A percentile compares a stretch with the other conserved stretches of the same genome.
Evolutionary conservation across 2,888 invertebrate species (phyloP).

Genomic region (Catocala fraxini): DNA sequence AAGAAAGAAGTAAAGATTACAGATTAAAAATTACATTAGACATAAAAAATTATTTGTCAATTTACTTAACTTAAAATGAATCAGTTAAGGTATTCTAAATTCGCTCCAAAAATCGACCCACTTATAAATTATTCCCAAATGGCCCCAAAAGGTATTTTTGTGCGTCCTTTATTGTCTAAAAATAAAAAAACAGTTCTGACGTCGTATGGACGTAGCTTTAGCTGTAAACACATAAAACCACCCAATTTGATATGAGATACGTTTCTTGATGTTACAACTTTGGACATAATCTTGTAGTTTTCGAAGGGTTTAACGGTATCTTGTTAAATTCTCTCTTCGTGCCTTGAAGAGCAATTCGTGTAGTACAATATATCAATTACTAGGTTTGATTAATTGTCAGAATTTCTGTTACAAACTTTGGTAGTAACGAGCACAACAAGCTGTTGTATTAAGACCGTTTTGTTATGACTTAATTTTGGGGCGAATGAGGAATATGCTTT

Average conservation of each 20-base stretch:
- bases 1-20: no score
- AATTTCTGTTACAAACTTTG: slow-evolving; percentile 20
- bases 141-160: no score
- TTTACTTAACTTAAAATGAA: no score
- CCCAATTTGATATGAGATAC: slow-evolving; percentile 20
- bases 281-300: slow-evolving; percentile 25
- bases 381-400: slow-evolving; percentile 36
- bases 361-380: slow-evolving; percentile 38
- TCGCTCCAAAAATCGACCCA: no score
- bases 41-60: no score
- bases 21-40: no score
- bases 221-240: slow-evolving; percentile 14
- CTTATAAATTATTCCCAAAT: no score
- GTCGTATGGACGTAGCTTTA: not conserved
- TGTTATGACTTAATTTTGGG: not conserved
- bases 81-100: no score
- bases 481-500: not conserved
- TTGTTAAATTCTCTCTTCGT: slow-evolving; percentile 10
- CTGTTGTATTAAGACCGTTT: slow-evolving; percentile 3
- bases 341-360: slow-evolving; percentile 30
- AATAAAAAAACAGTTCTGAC: no score
- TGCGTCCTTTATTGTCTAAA: no score
- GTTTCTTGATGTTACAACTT: slow-evolving; percentile 32
- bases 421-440: not conserved
- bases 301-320: slow-evolving; percentile 26